A percentile compares a stretch with the other conserved stretches of the same genome.
Evolutionary conservation across 2,888 invertebrate species (phyloP).

Genomic region (Eulithis testata): DNA sequence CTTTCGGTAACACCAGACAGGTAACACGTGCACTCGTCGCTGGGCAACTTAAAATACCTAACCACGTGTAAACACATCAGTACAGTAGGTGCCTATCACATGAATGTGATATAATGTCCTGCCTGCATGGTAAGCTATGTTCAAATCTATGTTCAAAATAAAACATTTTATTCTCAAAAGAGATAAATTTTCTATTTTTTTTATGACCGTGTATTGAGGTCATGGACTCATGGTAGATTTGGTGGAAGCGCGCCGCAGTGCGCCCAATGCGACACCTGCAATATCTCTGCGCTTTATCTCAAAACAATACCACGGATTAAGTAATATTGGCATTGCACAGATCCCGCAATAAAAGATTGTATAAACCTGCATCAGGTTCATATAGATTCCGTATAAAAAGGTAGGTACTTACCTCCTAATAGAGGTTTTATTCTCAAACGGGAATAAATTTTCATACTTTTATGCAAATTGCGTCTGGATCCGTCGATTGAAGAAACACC

Average conservation of each 20-base stretch:
- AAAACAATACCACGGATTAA: conserved; percentile 10
- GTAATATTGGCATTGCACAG: conserved; percentile 7
- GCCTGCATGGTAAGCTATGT: not conserved
- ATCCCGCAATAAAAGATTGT: not conserved
- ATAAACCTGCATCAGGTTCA: not conserved
- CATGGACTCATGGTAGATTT: conserved; percentile 69
- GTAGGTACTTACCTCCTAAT: too few relatives aligned
- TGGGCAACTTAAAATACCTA: conserved; percentile 46
- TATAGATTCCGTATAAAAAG: too few relatives aligned
- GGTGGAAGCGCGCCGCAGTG: conserved; percentile 73
- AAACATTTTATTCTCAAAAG: conserved; percentile 3
- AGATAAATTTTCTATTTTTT: conserved; percentile 36
- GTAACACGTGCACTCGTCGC: conserved; percentile 46
- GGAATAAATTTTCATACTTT: too few relatives aligned
- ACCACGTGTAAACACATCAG: conserved; percentile 23
- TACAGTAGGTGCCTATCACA: too few relatives aligned
- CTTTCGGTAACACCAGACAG: conserved; percentile 28
- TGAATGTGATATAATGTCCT: not conserved
- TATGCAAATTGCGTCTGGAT: too few relatives aligned
- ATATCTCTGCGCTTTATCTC: conserved; percentile 56
- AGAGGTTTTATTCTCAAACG: too few relatives aligned
- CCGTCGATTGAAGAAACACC: too few relatives aligned
- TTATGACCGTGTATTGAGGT: conserved; percentile 67
- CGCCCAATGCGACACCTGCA: conserved; percentile 77
- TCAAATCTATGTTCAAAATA: too few relatives aligned